A percentile compares a stretch with the other conserved stretches of the same genome.
Conservation (phyloP, 2,113 vertebrate species). For the Callipepla californica region DNA sequence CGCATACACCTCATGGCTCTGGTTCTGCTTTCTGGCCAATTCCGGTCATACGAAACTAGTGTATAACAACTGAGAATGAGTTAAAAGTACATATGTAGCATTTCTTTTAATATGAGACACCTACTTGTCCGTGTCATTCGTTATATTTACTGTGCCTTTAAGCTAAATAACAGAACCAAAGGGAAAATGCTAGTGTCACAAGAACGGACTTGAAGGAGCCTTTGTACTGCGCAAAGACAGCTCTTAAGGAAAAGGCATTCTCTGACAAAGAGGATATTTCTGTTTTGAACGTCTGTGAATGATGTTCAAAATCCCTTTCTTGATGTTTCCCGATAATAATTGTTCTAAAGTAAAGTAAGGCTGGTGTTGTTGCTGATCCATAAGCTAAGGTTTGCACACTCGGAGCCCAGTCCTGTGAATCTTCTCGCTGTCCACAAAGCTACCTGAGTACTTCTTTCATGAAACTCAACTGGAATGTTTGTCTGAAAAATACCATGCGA, state of each 20-base stretch:
- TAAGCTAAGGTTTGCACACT: conserved; percentile 69
- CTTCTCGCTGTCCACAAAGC: neutral
- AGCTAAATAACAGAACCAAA: conserved; percentile 16
- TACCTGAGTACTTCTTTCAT: neutral
- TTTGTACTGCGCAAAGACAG: neutral
- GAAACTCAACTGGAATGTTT: conserved; percentile 1
- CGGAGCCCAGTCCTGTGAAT: conserved; percentile 37
- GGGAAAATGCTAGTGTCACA: neutral
- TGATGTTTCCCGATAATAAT: conserved; percentile 39
- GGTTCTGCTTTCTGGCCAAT: conserved; percentile 27
- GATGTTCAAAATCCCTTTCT: neutral
- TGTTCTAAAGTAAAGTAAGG: conserved; percentile 45
- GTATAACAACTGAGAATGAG: conserved; percentile 3
- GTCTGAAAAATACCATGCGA: neutral
- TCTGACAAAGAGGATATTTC: neutral
- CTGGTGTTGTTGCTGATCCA: conserved; percentile 17
- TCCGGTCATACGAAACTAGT: neutral
- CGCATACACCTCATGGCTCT: neutral
- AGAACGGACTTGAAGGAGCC: conserved; percentile 1
- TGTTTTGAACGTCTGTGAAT: neutral
- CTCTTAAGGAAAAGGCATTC: neutral
- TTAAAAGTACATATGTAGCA: conserved; percentile 60
- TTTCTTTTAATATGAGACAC: conserved; percentile 24
- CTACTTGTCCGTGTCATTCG: neutral
- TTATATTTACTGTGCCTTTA: conserved; percentile 42